Conservation (phyloP, 2,113 vertebrate species). For the Percina caprodes region DNA sequence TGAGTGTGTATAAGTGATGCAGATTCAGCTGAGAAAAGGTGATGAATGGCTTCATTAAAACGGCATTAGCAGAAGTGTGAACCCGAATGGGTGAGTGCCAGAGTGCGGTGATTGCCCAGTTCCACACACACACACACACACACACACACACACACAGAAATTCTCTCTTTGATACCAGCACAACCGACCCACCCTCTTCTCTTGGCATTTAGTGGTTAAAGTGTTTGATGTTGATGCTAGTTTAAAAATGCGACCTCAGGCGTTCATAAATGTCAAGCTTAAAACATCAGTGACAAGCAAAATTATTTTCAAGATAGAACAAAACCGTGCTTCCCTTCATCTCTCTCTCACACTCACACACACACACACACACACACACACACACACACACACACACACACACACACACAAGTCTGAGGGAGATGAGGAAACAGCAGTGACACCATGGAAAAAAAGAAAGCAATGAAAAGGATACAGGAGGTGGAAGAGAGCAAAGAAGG, state of each 20-base stretch:
- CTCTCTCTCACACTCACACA: too few relatives aligned
- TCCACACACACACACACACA: slow-evolving; percentile 37
- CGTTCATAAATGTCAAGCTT: slow-evolving; percentile 4
- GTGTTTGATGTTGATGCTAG: slow-evolving; percentile 22
- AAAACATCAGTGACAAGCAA: slow-evolving; percentile 19
- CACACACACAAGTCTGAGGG: slow-evolving; percentile 5
- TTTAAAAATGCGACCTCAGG: slow-evolving; percentile 11
- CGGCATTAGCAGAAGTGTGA: slow-evolving; percentile 82
- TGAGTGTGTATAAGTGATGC: slow-evolving; percentile 41
- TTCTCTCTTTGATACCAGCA: slow-evolving; percentile 35
- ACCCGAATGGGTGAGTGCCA: slow-evolving; percentile 61
- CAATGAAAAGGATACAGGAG: slow-evolving; percentile 27
- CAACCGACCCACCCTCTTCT: neutral
- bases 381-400: neutral
- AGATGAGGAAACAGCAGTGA: slow-evolving; percentile 54
- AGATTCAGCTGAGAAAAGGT: slow-evolving; percentile 70
- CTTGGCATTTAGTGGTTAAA: neutral
- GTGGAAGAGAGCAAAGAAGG: slow-evolving; percentile 26
- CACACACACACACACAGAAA: slow-evolving; percentile 32
- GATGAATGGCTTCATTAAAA: slow-evolving; percentile 88
- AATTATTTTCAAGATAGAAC: slow-evolving; percentile 33
- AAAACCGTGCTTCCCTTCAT: neutral
- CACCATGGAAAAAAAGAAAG: slow-evolving; percentile 47
- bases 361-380: too few relatives aligned
- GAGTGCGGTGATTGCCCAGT: slow-evolving; percentile 38